phyloP scores from a whole-genome alignment of 2,888 invertebrate genomes.

The Drosophila dives region DNA sequence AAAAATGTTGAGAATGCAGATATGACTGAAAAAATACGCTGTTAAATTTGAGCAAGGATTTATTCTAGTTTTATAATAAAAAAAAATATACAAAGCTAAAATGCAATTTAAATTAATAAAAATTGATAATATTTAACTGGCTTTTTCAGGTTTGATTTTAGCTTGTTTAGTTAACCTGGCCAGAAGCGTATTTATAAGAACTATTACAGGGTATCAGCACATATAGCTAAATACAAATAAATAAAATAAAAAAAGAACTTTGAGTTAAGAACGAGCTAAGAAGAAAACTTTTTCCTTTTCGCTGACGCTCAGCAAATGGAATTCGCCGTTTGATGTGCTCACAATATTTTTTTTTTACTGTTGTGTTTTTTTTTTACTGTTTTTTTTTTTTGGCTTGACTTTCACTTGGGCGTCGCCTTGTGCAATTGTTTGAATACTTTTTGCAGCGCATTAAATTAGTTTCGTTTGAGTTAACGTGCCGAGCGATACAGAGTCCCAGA shows the following conservation, averaged over 20 bases:
- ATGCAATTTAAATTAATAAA: neutral
- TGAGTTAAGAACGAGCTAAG: constrained; percentile 39
- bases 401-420: constrained; percentile 78
- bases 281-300: constrained; percentile 70
- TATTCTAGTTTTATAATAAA: neutral
- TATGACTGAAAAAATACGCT: constrained; percentile 8
- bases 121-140: neutral
- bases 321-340: constrained; percentile 80
- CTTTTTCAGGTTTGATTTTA: neutral
- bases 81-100: neutral
- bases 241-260: constrained; percentile 26
- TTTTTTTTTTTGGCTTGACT: constrained; percentile 36
- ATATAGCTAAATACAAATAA: constrained; percentile 11
- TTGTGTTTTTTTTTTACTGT: constrained; percentile 4
- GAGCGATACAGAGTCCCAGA: constrained; percentile 45
- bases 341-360: constrained; percentile 31
- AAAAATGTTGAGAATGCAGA: no score
- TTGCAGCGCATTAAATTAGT: constrained; percentile 81
- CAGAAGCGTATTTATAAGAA: neutral
- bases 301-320: constrained; percentile 73
- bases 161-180: neutral
- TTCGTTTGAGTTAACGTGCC: constrained; percentile 82
- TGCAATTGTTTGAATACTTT: constrained; percentile 81
- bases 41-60: neutral
- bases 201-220: constrained; percentile 22